phyloP scores from a whole-genome alignment of 2,888 invertebrate species.

The Troglohyphantes excavatus region DNA sequence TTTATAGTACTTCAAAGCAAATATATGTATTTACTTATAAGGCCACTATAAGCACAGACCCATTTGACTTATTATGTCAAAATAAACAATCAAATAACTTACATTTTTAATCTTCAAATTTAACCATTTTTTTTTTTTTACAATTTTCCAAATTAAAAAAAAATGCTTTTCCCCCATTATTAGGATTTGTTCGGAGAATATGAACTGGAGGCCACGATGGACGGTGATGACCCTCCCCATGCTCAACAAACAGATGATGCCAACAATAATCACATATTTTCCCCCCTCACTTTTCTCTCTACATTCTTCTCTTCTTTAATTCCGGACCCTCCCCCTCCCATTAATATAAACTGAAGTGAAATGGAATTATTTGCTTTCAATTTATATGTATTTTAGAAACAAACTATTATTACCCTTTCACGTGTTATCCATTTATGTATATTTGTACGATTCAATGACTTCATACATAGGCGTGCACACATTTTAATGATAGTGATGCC shows the following conservation, averaged over 20 bases:
- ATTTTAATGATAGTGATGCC: neutral
- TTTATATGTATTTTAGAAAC: neutral
- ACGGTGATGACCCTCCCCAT: conserved; percentile 60
- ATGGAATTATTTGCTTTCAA: neutral
- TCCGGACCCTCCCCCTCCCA: conserved; percentile 89
- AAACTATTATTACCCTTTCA: too few species aligned
- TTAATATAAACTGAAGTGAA: conserved; percentile 72
- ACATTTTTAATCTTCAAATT: too few species aligned
- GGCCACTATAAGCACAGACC: too few species aligned
- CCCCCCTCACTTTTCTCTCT: conserved; percentile 94
- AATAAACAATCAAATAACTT: too few species aligned
- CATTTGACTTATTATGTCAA: too few species aligned
- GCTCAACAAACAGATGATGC: conserved; percentile 25
- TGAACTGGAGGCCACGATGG: conserved; percentile 66
- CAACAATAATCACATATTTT: conserved; percentile 84
- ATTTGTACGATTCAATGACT: neutral
- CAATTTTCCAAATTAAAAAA: too few species aligned
- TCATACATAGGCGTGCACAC: neutral
- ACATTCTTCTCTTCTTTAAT: conserved; percentile 97
- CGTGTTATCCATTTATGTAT: neutral
- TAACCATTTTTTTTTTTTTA: too few species aligned
- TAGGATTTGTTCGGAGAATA: conserved; percentile 50
- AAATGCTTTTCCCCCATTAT: too few species aligned
- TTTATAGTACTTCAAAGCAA: too few species aligned
- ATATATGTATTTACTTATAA: too few species aligned